Evolutionary conservation across 2,888 invertebrate species (phyloP), one percentile per base, ranked within the genome.

Genomic region (Pollenia labialis): DNA sequence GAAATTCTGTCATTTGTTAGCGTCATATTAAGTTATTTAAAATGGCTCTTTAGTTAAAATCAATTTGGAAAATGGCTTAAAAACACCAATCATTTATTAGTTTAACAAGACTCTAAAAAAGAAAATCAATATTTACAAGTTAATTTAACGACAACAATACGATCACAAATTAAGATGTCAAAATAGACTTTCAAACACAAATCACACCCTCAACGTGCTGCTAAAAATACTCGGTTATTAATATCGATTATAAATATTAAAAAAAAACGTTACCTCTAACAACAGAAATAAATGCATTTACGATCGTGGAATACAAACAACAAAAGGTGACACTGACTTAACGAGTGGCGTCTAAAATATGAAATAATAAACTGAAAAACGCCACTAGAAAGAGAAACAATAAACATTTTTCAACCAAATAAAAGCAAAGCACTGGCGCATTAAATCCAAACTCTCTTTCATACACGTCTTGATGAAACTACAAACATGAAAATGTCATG

Each of bases 111-210:
- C 16, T 23, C 62, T 62, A 62, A 18, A 7, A n/a, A 54, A 77
- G 52, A 11, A 64, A 44, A 44, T 42, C 44, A 77, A 14, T 40
- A 48, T 48, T 79, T n/a, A 71, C 44, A 71, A 71, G 23, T 71
- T 64, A 62, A 71, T 40, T 69, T 16, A 42, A 23, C 23, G 10
- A 40, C 68, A 48, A 68, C 69, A 79, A 68, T 60, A 62, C 68
- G 60, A 84, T 79, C 84, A 75, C 74, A 80, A 84, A 79, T 79
- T 79, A 80, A 84, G 66, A 56, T 85, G 85, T 81, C 85, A 81
- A 56, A 54, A 81, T 62, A 77, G 64, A 72, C 44, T 64, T 72
- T 58, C 42, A 74, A 69, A 50, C 50, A 74, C 40, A 60, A 72
- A 81, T 76, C 52, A 69, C 44, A 48, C 42, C 32, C 40, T 42